Base-by-base conservation (phyloP, 1,140 invertebrate genomes). In the Aphaenogaster ashmeadi region DNA sequence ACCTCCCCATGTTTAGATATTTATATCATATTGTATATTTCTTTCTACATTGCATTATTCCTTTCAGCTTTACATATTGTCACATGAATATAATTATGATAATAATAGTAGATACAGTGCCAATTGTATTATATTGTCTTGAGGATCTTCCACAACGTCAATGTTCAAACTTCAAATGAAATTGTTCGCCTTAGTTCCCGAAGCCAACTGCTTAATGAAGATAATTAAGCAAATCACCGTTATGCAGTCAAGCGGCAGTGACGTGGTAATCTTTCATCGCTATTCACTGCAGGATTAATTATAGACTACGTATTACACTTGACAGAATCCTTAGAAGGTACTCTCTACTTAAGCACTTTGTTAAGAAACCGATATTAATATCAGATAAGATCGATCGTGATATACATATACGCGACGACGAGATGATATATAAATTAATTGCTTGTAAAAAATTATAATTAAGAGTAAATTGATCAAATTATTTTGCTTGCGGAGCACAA, bases 161-260 rank as follows among this genome's bases (percentile, higher is more conserved):
- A 71, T 72, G 67, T 18, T 56, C 52, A 27, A 80, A 80, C 33
- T 80, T 67, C 8, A 41, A 50, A 54, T 33, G 67, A 60, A 84
- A 75, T 60, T 75, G 54, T 71, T 81, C 80, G n/a, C 36, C 54
- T 21, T 54, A 36, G 27, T 36, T 74, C n/a, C 27, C 67, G 11
- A 50, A 74, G 27, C 56, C 67, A 60, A 74, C 71, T 47, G 80
- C 54, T 38, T 84, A 75, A 84, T 74, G 54, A 84, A 75, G 69
- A 84, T 72, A 84, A 84, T 84, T 75, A 75, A 84, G 69, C 80
- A n/a, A 84, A 74, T 84, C 50, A 67, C 21, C 21, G 36, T 69
- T 69, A 54, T 11, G 7, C 38, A 75, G 44, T 62, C 41, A 84
- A 50, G 69, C 69, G 27, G 27, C 27, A 74, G n/a, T 56, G 47